phyloP scores from a whole-genome alignment of 2,888 invertebrate genomes.

The Polydrusus tereticollis region DNA sequence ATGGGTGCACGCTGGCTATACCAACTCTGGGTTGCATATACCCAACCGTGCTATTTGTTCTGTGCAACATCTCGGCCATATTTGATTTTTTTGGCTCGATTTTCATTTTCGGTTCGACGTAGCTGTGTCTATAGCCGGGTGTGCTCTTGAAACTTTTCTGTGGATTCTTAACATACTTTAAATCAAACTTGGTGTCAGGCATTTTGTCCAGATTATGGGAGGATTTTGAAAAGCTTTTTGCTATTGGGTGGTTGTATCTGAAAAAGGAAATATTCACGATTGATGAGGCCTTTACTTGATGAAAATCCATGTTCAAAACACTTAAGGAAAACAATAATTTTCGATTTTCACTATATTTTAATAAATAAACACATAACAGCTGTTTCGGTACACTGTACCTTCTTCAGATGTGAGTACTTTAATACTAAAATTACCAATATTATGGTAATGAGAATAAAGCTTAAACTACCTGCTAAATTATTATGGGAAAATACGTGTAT shows the following conservation, averaged over 20 bases:
- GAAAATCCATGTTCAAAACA: no score
- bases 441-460: no score
- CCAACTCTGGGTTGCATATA: slow-evolving; percentile 65
- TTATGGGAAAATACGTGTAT: no score
- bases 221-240: slow-evolving; percentile 65
- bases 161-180: slow-evolving; percentile 59
- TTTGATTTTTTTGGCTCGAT: slow-evolving; percentile 61
- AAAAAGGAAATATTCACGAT: background rate
- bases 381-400: no score
- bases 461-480: no score
- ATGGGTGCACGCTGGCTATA: slow-evolving; percentile 66
- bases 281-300: no score
- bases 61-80: slow-evolving; percentile 63
- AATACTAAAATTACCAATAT: no score
- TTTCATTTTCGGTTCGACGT: slow-evolving; percentile 74
- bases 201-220: slow-evolving; percentile 60
- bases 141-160: slow-evolving; percentile 58
- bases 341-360: no score
- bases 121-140: slow-evolving; percentile 72
- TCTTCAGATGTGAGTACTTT: no score
- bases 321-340: no score
- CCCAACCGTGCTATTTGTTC: slow-evolving; percentile 65
- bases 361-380: no score
- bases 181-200: slow-evolving; percentile 57
- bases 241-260: slow-evolving; percentile 37